Base-by-base conservation (phyloP, 2,888 invertebrate species). In the Oeneis ivallda region DNA sequence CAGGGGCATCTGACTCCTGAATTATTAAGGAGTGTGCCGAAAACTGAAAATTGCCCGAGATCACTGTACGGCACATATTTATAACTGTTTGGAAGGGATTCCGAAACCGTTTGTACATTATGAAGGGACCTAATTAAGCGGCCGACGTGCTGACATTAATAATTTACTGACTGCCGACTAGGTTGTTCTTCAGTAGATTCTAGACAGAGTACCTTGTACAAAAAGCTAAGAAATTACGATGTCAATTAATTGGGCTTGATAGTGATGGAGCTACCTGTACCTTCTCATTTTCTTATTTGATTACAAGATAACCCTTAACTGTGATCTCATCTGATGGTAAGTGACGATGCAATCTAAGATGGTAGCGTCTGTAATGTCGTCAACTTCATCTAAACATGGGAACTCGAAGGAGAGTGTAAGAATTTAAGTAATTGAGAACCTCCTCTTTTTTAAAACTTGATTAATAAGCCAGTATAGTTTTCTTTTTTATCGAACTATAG, bases 51-150 rank as follows among this genome's bases (percentile, higher is more conserved):
- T 87, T 85, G 81, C 79, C 79, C 76, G 88, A 88, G 87, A 89
- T 89, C 86, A 85, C 76, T 76, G 76, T 79, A 67, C 67, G 72
- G 72, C 74, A 79, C 79, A 83, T 89, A 88, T 89, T 88, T 87
- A 89, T 86, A 86, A 84, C 84, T 82, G 85, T 86, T 86, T 84
- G 84, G 83, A 83, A 85, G 88, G 87, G 87, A 84, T 85, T 81
- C 80, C 76, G 83, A 79, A 82, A 83, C 84, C 85, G 86, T 86
- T 83, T 82, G 84, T 91, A 88, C 87, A 90, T 91, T 86, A 91
- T 90, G 87, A 81, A 91, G 81, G 82, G 79, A 79, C 80, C 89
- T 91, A 90, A 91, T 91, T 91, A 91, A 87, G 89, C 82, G 84
- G 76, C 81, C 82, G 84, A 76, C 77, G 75, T 73, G 66, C 66